These are phyloP conservation scores for Scolopax rusticola DNA, from an alignment of 2,797 vertebrate species.

Conservation along the genomic window DNA sequence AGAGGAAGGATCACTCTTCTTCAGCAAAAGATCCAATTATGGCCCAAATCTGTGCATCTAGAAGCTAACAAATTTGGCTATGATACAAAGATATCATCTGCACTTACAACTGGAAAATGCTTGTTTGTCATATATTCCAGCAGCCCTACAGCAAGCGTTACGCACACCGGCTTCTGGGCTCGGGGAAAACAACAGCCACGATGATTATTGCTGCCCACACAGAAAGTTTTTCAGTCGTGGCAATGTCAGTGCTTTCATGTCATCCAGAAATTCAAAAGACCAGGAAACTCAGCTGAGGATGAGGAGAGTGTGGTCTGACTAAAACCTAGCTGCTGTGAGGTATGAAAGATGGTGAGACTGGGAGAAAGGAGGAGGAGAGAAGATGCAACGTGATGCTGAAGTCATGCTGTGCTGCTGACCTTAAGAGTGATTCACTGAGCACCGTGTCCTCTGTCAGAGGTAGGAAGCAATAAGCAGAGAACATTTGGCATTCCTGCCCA, in stretches of 20 bases:
- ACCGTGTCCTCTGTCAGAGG: background rate
- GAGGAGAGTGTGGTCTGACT: background rate
- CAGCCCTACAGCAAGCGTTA: background rate
- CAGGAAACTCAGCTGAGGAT: background rate
- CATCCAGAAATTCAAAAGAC: background rate
- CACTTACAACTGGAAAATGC: background rate
- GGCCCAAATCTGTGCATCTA: background rate
- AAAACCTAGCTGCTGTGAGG: background rate
- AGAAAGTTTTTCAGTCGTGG: background rate
- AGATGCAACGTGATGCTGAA: background rate
- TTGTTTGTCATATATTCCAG: background rate
- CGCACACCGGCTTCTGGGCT: background rate
- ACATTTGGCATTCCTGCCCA: background rate
- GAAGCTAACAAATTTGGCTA: background rate
- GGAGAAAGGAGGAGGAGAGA: background rate
- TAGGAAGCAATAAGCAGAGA: background rate
- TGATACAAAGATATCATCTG: background rate
- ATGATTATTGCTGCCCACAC: background rate
- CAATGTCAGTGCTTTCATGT: background rate
- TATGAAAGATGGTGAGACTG: background rate
- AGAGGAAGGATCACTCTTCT: background rate
- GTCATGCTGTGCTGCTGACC: background rate
- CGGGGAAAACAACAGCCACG: background rate
- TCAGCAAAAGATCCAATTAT: background rate
- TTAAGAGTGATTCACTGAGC: background rate